Percentiles rank a stretch among this genome's conserved stretches.
These are phyloP conservation scores for Octodon degus DNA, from an alignment of 2,113 vertebrate species.

Conservation along the genomic window DNA sequence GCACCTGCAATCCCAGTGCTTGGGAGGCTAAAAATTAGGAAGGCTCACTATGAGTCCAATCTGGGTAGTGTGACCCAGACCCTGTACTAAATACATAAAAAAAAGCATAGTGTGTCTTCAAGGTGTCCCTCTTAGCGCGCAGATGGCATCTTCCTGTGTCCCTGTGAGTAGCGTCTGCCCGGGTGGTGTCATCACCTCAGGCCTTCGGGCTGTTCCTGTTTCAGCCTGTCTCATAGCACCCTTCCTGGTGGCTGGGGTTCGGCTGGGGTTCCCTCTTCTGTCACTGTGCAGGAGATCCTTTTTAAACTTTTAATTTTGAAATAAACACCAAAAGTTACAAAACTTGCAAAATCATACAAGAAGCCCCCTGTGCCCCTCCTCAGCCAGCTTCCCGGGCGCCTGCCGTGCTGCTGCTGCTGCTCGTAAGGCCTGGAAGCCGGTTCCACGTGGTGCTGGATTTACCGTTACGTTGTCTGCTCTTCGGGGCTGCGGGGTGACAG, in stretches of 20 bases:
- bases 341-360: background rate
- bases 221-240: accelerated
- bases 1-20: too few relatives aligned
- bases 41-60: too few relatives aligned
- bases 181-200: accelerated
- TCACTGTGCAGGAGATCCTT: background rate
- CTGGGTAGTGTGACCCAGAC: too few relatives aligned
- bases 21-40: too few relatives aligned
- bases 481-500: background rate
- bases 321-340: background rate
- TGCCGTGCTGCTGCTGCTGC: too few relatives aligned
- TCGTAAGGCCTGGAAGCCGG: background rate
- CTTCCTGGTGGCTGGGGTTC: accelerated
- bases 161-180: background rate
- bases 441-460: accelerated
- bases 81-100: too few relatives aligned
- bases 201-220: background rate
- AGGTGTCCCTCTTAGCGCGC: background rate
- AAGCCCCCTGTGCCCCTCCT: background rate
- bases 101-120: background rate
- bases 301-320: conserved; percentile 25
- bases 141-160: background rate
- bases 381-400: background rate
- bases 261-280: background rate
- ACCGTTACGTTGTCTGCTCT: background rate